These are phyloP conservation scores for Probaryconus sp. DNA, from an alignment of 1,140 invertebrate genomes.

Conservation along the genomic window DNA sequence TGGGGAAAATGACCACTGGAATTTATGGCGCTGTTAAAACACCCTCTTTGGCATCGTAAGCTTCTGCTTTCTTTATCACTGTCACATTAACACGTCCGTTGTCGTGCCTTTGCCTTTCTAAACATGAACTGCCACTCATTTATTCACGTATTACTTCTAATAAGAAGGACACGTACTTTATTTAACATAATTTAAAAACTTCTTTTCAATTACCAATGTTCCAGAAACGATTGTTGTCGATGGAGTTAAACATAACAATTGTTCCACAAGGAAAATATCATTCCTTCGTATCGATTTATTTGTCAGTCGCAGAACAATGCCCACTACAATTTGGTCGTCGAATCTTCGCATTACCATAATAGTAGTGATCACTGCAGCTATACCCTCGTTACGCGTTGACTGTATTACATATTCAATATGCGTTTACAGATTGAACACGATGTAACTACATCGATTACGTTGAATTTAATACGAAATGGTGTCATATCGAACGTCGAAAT, in stretches of 20 bases:
- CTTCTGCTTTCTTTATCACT: conserved; percentile 69
- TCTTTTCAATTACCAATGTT: no score
- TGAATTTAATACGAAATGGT: conserved; percentile 1
- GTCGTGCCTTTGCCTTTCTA: conserved; percentile 4
- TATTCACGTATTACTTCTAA: no score
- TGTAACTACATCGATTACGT: conserved; percentile 10
- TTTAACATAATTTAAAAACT: no score
- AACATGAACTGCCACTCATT: no score
- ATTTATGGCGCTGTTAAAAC: conserved; percentile 75
- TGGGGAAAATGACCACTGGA: conserved; percentile 72
- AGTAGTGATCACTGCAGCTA: conserved; percentile 30
- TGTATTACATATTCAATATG: conserved; percentile 43
- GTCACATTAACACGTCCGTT: conserved; percentile 68
- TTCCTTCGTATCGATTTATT: conserved; percentile 21
- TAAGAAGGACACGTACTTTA: no score
- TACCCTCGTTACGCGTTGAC: conserved; percentile 9
- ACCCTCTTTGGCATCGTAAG: conserved; percentile 67
- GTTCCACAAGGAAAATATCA: not conserved
- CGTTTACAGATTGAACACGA: conserved; percentile 21
- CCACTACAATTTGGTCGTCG: conserved; percentile 17
- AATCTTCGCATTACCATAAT: conserved; percentile 34
- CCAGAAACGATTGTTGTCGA: no score
- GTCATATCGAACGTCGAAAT: conserved; percentile 33
- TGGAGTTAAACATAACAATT: no score
- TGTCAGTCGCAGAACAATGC: conserved; percentile 16